phyloP scores from a whole-genome alignment of 2,113 vertebrate species.

The Strix aluco region DNA sequence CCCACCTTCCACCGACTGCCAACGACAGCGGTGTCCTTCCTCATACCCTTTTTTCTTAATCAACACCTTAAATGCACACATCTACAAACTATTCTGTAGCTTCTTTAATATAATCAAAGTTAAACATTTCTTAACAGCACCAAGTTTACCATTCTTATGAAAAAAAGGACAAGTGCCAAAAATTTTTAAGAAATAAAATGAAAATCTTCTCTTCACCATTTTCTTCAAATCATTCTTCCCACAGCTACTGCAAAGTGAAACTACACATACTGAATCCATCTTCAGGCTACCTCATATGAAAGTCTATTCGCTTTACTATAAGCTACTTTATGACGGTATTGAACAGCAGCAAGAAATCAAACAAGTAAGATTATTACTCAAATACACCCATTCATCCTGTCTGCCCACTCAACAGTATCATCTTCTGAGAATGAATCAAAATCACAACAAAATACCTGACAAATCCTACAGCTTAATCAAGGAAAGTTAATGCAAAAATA shows the following conservation, averaged over 20 bases:
- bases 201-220: background rate
- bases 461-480: background rate
- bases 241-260: background rate
- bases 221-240: background rate
- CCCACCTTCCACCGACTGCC: background rate
- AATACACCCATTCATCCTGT: background rate
- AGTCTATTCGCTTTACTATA: background rate
- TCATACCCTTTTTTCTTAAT: background rate
- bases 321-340: background rate
- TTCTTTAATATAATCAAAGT: background rate
- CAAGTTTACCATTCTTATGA: background rate
- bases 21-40: background rate
- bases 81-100: background rate
- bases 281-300: background rate
- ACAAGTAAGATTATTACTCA: conserved; percentile 1
- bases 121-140: background rate
- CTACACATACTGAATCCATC: background rate
- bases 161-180: background rate
- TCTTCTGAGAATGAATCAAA: background rate
- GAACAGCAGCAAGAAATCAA: conserved; percentile 10
- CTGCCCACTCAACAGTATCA: background rate
- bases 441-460: background rate
- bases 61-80: background rate
- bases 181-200: background rate
- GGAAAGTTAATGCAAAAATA: background rate